Evolutionary conservation across 1,140 invertebrate genomes (phyloP), one percentile per base, ranked within the genome.

Genomic region (Heliconius melpomene): DNA sequence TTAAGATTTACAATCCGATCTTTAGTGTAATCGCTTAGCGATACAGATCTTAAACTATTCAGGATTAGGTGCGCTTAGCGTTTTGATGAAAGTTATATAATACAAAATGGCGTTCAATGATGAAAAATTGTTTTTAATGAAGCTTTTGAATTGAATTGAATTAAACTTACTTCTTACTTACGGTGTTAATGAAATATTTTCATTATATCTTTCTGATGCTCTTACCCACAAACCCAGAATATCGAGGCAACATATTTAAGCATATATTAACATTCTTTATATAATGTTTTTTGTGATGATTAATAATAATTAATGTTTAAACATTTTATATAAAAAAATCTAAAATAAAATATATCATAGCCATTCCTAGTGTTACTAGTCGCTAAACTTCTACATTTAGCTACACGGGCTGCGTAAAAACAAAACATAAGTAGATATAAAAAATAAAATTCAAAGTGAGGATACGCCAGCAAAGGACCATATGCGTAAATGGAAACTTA

Each of bases 1-100:
- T 83, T 86, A 87, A 87, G 88, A 88, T 90, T 90, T 88, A 88
- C 88, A 89, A 91, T 86, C 80, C 86, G 86, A 92, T 90, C 90
- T 91, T 89, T 87, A 86, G 79, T 82, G 81, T 90, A 90, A 89
- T 91, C 85, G 83, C 82, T 80, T 74, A 79, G 80, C 78, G 86
- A 84, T 87, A 79, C 57, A 75, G 75, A 80, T 84, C 74, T 80
- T 74, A 79, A 82, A 79, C 77, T 79, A 81, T 74, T 80, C 82
- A 79, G 38, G 78, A 81, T 87, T 88, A 82, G 71, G 29, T 76
- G 26, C n/a, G 74, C 54, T 76, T 40, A 76, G 75, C 75, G 36
- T 77, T 60, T 77, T 77, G 75, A 50, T 77, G 11, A 26, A 70
- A 77, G 29, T 66, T 26, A 29, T 26, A 29, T 13, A 66, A 66